Evolutionary conservation across 1,140 invertebrate genomes (phyloP).

Genomic region (Aplysia californica): DNA sequence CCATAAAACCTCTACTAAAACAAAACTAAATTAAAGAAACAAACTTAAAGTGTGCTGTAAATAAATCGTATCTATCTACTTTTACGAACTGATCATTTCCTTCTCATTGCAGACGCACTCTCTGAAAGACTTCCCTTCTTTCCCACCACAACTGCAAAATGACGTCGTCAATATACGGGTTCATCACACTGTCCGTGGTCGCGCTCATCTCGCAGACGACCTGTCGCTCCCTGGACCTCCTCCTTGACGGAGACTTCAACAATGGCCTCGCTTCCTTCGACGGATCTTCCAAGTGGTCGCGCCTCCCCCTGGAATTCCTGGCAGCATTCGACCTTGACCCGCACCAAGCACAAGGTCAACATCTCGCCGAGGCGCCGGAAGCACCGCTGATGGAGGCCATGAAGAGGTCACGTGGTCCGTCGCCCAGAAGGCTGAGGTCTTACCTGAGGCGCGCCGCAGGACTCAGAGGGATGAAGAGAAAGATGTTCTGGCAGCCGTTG

Average conservation of each 20-base stretch:
- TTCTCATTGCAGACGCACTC: too few relatives aligned
- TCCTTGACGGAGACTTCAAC: not conserved
- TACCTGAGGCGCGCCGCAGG: not conserved
- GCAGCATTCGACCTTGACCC: not conserved
- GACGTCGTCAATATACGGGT: not conserved
- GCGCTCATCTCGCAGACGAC: not conserved
- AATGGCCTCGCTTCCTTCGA: not conserved
- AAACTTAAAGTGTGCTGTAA: too few relatives aligned
- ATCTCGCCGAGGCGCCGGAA: not conserved
- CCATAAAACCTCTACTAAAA: too few relatives aligned
- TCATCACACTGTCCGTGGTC: not conserved
- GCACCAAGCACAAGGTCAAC: not conserved
- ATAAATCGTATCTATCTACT: too few relatives aligned
- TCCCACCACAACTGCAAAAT: not conserved
- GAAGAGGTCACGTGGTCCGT: not conserved
- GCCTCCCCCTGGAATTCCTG: not conserved
- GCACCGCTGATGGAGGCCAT: not conserved
- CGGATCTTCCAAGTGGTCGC: not conserved
- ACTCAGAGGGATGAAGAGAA: conserved; percentile 17
- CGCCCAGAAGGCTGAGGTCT: not conserved
- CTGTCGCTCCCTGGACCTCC: not conserved
- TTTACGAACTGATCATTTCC: too few relatives aligned
- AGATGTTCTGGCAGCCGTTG: conserved; percentile 31
- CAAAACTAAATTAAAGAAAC: too few relatives aligned
- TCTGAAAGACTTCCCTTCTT: too few relatives aligned